Evolutionary conservation across 2,113 vertebrate species (phyloP).

Genomic region (Myxocyprinus asiaticus): DNA sequence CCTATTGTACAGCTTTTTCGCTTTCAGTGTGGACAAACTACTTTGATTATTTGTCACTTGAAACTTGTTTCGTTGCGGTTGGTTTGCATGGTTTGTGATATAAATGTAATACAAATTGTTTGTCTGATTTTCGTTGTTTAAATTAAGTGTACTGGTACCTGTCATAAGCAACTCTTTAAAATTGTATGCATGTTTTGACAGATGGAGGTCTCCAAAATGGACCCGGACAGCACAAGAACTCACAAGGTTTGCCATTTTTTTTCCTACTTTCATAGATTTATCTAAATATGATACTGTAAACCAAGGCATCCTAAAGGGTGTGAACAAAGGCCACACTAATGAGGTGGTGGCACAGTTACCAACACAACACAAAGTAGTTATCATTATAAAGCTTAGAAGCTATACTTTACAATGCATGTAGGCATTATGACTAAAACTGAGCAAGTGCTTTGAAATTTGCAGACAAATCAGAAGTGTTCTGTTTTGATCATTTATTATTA

Average conservation of each 20-base stretch:
- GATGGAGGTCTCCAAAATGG: conserved; percentile 78
- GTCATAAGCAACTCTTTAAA: neutral
- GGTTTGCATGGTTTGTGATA: no score
- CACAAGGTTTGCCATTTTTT: conserved; percentile 68
- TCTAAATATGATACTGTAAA: conserved; percentile 12
- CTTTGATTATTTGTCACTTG: neutral
- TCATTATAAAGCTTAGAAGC: no score
- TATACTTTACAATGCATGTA: no score
- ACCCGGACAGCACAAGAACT: conserved; percentile 75
- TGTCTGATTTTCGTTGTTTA: neutral
- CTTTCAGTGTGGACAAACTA: no score
- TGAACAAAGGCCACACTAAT: neutral
- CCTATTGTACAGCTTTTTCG: no score
- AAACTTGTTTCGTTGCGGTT: neutral
- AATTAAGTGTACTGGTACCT: neutral
- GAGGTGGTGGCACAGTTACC: conserved; percentile 20
- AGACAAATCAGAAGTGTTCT: no score
- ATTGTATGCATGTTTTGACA: conserved; percentile 48
- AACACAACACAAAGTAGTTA: neutral
- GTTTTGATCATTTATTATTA: no score
- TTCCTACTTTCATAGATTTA: neutral
- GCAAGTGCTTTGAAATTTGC: no score
- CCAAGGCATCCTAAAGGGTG: neutral
- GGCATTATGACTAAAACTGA: no score
- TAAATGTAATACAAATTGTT: neutral